These are phyloP conservation scores for Aspidapion aeneum DNA, from an alignment of 2,888 invertebrate species.

Conservation along the genomic window DNA sequence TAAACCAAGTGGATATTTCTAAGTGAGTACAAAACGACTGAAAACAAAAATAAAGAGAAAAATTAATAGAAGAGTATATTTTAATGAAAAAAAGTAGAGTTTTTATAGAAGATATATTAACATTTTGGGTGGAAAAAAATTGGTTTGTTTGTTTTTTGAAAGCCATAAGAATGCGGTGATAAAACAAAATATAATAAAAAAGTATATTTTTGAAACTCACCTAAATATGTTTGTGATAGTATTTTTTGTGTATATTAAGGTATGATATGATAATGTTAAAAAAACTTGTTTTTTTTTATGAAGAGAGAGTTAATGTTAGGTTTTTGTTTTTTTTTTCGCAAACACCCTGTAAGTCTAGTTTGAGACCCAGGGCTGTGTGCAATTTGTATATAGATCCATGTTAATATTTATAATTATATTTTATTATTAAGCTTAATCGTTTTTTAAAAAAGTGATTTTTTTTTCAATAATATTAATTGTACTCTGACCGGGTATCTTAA, in stretches of 20 bases:
- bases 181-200: too few species aligned
- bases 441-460: constrained; percentile 34
- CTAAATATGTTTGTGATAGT: not conserved
- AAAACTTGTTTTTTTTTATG: not conserved
- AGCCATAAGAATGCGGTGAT: not conserved
- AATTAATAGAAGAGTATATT: not conserved
- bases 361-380: constrained; percentile 47
- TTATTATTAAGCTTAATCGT: constrained; percentile 43
- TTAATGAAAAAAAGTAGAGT: not conserved
- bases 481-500: not conserved
- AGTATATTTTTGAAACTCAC: not conserved
- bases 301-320: not conserved
- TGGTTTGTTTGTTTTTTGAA: not conserved
- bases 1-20: too few species aligned
- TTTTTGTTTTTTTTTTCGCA: not conserved
- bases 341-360: constrained; percentile 17
- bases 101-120: not conserved
- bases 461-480: constrained; percentile 18
- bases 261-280: not conserved
- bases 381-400: constrained; percentile 51
- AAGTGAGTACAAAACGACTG: not conserved
- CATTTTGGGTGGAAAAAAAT: not conserved
- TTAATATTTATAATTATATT: constrained; percentile 58
- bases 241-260: not conserved
- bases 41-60: not conserved